Evolutionary conservation across 2,113 vertebrate species (phyloP).

Genomic region (Nycticebus coucang): DNA sequence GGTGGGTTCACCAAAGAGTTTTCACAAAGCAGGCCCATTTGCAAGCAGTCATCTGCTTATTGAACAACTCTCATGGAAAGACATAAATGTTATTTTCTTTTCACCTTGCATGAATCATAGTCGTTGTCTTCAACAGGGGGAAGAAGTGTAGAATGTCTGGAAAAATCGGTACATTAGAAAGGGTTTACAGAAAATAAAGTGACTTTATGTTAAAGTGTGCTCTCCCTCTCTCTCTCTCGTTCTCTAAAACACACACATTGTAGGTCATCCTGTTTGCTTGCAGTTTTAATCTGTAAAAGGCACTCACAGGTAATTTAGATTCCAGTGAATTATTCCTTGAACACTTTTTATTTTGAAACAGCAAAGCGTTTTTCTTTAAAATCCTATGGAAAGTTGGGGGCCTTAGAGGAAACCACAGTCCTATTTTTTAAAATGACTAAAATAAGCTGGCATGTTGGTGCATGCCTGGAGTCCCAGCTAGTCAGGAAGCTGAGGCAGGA

Average conservation of each 20-base stretch:
- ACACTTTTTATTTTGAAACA: slow-evolving; percentile 42
- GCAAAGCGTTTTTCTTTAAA: not conserved
- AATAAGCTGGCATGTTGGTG: not conserved
- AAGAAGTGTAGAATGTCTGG: not conserved
- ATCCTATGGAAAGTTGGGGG: not conserved
- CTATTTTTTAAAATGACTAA: not conserved
- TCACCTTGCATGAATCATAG: slow-evolving; percentile 26
- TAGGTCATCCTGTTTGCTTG: not conserved
- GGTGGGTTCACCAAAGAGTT: not conserved
- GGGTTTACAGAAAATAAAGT: not conserved
- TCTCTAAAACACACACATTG: not conserved
- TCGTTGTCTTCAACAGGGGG: slow-evolving; percentile 15
- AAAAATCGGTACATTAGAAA: not conserved
- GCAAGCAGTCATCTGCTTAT: slow-evolving; percentile 25
- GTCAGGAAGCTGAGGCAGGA: not conserved
- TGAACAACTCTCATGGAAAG: slow-evolving; percentile 59
- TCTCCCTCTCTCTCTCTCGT: not conserved
- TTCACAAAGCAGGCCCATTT: not conserved
- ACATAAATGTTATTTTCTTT: slow-evolving; percentile 36
- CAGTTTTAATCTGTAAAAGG: not conserved
- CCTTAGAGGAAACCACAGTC: not conserved
- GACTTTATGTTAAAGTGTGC: not conserved
- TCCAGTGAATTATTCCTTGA: not conserved
- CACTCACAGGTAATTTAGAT: not conserved
- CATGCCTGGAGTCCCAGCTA: not conserved